Conservation (phyloP, 2,113 vertebrate species). For the Amphiprion percula region DNA sequence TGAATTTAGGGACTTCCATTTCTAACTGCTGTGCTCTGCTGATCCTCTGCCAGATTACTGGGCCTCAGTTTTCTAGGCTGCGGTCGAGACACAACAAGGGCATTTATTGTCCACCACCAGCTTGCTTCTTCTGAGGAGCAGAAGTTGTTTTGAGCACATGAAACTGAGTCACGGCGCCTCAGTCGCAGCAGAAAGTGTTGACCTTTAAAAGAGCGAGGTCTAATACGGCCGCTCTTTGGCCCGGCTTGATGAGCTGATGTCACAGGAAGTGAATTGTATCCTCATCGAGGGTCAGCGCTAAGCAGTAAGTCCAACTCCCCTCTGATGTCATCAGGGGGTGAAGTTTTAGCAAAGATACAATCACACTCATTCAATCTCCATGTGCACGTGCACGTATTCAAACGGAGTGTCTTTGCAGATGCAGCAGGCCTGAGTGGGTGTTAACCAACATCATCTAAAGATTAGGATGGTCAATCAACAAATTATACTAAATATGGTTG, state of each 20-base stretch:
- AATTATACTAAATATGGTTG: no score
- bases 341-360: slow-evolving; percentile 21
- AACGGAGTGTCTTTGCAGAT: slow-evolving; percentile 11
- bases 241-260: slow-evolving; percentile 69
- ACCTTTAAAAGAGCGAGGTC: slow-evolving; percentile 66
- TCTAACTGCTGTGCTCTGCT: slow-evolving; percentile 52
- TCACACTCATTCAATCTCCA: background rate
- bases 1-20: slow-evolving; percentile 51
- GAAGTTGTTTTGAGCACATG: slow-evolving; percentile 63
- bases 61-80: slow-evolving; percentile 53
- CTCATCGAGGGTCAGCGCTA: slow-evolving; percentile 53
- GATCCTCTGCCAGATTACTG: slow-evolving; percentile 62
- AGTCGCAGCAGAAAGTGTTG: slow-evolving; percentile 31
- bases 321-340: slow-evolving; percentile 49
- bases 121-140: slow-evolving; percentile 57
- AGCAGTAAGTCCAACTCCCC: slow-evolving; percentile 26
- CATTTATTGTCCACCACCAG: slow-evolving; percentile 62
- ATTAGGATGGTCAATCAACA: background rate
- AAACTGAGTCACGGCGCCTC: slow-evolving; percentile 29
- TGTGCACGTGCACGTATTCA: slow-evolving; percentile 4
- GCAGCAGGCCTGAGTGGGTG: slow-evolving; percentile 1
- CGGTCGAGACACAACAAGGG: slow-evolving; percentile 66
- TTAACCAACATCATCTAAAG: slow-evolving; percentile 12
- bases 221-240: slow-evolving; percentile 65
- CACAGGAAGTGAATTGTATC: slow-evolving; percentile 72